A percentile compares a stretch with the other conserved stretches of the same genome.
Conservation (phyloP, 2,113 vertebrate species). For the Leptobrachium leishanense region DNA sequence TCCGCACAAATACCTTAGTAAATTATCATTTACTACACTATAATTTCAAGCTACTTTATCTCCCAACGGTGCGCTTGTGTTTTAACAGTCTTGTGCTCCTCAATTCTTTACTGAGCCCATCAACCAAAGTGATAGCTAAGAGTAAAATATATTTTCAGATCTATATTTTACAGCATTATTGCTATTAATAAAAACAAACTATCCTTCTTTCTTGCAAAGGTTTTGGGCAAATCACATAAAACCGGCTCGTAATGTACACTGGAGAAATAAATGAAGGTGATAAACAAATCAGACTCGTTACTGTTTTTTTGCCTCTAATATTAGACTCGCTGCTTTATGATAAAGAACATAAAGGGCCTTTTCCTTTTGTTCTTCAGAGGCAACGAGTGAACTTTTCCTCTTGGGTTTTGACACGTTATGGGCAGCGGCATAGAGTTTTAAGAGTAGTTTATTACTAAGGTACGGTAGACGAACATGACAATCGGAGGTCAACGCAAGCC, state of each 20-base stretch:
- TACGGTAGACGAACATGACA: too few relatives aligned
- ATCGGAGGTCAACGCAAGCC: too few relatives aligned
- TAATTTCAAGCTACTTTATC: slow-evolving; percentile 40
- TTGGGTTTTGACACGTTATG: not conserved
- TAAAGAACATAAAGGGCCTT: not conserved
- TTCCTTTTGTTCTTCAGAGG: not conserved
- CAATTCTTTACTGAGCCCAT: slow-evolving; percentile 44
- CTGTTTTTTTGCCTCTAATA: not conserved
- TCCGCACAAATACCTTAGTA: slow-evolving; percentile 25
- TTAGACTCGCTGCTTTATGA: not conserved
- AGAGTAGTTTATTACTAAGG: too few relatives aligned
- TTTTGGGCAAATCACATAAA: slow-evolving; percentile 42
- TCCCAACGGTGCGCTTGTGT: slow-evolving; percentile 3
- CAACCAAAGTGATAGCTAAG: slow-evolving; percentile 48
- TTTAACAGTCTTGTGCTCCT: not conserved
- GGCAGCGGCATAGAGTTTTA: too few relatives aligned
- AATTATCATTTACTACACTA: slow-evolving; percentile 12
- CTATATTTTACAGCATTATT: slow-evolving; percentile 32
- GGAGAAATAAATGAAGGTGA: slow-evolving; percentile 5
- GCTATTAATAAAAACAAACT: slow-evolving; percentile 46
- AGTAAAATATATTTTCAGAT: slow-evolving; percentile 3
- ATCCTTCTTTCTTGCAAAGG: slow-evolving; percentile 23
- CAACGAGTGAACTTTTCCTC: not conserved
- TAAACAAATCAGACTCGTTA: slow-evolving; percentile 6
- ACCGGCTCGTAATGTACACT: slow-evolving; percentile 2